Base-by-base conservation (phyloP, 2,888 invertebrate genomes). In the Trissolcus japonicus region DNA sequence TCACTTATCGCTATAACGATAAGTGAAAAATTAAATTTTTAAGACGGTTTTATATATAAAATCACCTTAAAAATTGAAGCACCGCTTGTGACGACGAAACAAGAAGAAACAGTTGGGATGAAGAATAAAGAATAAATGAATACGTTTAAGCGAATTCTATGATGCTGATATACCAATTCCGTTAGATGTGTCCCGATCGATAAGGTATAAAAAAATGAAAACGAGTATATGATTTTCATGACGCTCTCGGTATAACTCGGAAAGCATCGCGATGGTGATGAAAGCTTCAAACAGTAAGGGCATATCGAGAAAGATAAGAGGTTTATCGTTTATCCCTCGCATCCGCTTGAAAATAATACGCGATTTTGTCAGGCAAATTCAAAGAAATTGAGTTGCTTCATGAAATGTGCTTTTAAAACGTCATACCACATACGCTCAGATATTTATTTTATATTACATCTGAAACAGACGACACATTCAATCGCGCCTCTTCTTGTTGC, bases 351-450 rank as follows among this genome's bases (percentile, higher is more conserved):
- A 76, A 72, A 80, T 83, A 80, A 82, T 79, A 80, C 72, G 77
- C 80, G 80, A 79, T 81, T 82, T 78, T 77, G 80, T 80, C 79
- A 79, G 76, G 72, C 73, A 76, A 82, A 83, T 78, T 80, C 76
- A 65, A 68, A 54, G 78, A 65, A 83, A 80, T 82, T 72, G 76
- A 81, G 80, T 82, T 81, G 77, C 76, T 60, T 72, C 67, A 73
- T 75, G 72, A 78, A 66, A 60, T 76, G 74, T 81, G 78, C 73
- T 79, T 75, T 72, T 63, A 76, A 78, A 82, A 82, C 76, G 79
- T 73, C 57, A 67, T 40, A 21, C 56, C 50, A 48, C 41, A 29
- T 60, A 57, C 40, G 43, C 48, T 29, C 21, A 46, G 14, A 25
- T 55, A 48, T 19, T 48, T 46, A 35, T 35, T 35, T 35, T 53